Evolutionary conservation across 2,888 invertebrate genomes (phyloP).

Genomic region (Actias luna): DNA sequence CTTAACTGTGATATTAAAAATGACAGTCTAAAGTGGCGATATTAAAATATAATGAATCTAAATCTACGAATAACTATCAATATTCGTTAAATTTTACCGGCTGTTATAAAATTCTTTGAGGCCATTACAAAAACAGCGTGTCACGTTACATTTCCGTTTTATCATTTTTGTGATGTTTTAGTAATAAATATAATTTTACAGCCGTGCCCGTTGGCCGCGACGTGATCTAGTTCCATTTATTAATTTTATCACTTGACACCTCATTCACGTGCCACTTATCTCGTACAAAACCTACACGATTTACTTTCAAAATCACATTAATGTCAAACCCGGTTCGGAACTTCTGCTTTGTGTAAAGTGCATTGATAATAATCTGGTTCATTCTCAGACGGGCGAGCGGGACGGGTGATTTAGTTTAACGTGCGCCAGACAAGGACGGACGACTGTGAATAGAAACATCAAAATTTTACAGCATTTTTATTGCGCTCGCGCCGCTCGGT

Average conservation of each 20-base stretch:
- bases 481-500: conserved; percentile 65
- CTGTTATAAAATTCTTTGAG: conserved; percentile 15
- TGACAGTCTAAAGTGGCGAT: too few relatives aligned
- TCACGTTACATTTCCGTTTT: conserved; percentile 22
- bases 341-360: conserved; percentile 82
- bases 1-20: too few relatives aligned
- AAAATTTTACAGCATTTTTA: conserved; percentile 82
- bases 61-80: neutral
- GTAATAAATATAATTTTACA: conserved; percentile 41
- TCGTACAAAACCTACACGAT: conserved; percentile 72
- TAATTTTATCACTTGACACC: conserved; percentile 78
- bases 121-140: conserved; percentile 18
- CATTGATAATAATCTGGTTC: conserved; percentile 79
- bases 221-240: conserved; percentile 64
- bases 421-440: conserved; percentile 40
- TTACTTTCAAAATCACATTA: conserved; percentile 78
- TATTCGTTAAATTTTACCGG: neutral
- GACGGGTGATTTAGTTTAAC: conserved; percentile 34
- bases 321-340: conserved; percentile 68
- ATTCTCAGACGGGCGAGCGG: conserved; percentile 57
- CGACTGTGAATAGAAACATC: conserved; percentile 78
- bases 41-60: too few relatives aligned
- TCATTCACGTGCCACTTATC: conserved; percentile 68
- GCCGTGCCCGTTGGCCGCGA: conserved; percentile 36
- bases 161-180: conserved; percentile 32